Base-by-base conservation (phyloP, 2,113 vertebrate genomes). In the Gallinago jamesoni region DNA sequence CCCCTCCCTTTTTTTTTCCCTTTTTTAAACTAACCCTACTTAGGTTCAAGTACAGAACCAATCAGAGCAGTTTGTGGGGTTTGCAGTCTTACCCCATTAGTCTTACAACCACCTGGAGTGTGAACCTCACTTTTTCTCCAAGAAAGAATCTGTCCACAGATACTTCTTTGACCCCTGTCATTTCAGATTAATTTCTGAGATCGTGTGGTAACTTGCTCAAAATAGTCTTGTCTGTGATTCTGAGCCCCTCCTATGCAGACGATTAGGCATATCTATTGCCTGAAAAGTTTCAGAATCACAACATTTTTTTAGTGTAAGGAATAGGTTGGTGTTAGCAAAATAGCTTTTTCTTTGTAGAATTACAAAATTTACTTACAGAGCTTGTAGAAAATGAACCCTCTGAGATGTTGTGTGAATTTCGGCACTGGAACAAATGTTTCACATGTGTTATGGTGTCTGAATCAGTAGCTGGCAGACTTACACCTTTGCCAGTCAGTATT, bases 1-100 rank as follows among this genome's bases (percentile, higher is more conserved):
- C 2, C 3, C 2, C 4, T 3, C 2, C 2, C 2, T 0, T 8
- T 24, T 27, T 28, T 52, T 21, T 75, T 48, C n/a, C 0, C 1
- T 62, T 78, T 57, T 70, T 67, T 17, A 66, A 69, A 43, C 19
- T 37, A 75, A 41, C 3, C 4, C 67, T 70, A n/a, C 45, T 66
- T 64, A 43, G 4, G 5, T 72, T 68, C 50, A 64, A 76, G 16
- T 48, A 28, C 14, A 80, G 57, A 76, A 50, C 5, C 8, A 79
- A 83, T 35, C 3, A 33, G 35, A 47, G 27, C 14, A n/a, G 27
- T 39, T 28, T 62, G 15, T 84, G 68, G 1, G 7, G 16, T 78
- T 24, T 64, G 7, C 35, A 25, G 7, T 23, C 67, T 56, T 8
- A 60, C 13, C 1, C 4, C 18, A 39, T 67, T 27, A 66, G 18